Evolutionary conservation across 2,888 invertebrate species (phyloP), one percentile per base, ranked within the genome.

Genomic region (Sarcophaga variegata): DNA sequence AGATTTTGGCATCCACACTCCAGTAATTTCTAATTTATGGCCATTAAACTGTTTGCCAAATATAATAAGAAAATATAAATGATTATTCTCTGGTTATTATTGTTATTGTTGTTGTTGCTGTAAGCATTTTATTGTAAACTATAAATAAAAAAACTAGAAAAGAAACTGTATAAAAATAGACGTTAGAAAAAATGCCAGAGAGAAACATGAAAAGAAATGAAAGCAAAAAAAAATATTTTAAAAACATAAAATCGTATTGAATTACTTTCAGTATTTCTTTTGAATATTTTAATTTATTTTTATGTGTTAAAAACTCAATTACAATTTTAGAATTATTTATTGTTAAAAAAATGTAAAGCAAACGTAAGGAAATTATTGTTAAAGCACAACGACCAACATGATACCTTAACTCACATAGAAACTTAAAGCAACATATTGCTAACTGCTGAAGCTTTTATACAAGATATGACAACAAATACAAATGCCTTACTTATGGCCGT

Each of bases 291-390:
- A 79, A 86, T 79, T 79, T 86, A 82, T 82, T 82, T 82, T 86
- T 76, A 82, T 86, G 74, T 85, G 85, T 25, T 81, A 79, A 85
- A 78, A 85, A 81, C 81, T 79, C 81, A 85, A 85, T 81, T 75
- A 82, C 69, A 81, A 66, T 78, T 81, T 70, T 70, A 79, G 59
- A 81, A 76, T 85, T 81, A 85, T 85, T 83, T 75, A 49, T 66
- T 37, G n/a, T 11, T 54, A 62, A 49, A 6, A 37, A 27, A 27
- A 37, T 1, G 0, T 6, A 37, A 6, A 6, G 37, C 0, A 37
- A 37, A 37, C 37, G 0, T 37, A 37, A 37, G 37, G 37, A 37
- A 37, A 37, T 37, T 37, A 37, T 37, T 37, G 37, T 37, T 37
- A 37, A 37, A 37, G 37, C 37, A 37, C 37, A 37, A 37, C 37